Percentiles rank a stretch among this genome's conserved stretches.
Conservation (phyloP, 2,888 invertebrate species). For the Lobophora halterata region DNA sequence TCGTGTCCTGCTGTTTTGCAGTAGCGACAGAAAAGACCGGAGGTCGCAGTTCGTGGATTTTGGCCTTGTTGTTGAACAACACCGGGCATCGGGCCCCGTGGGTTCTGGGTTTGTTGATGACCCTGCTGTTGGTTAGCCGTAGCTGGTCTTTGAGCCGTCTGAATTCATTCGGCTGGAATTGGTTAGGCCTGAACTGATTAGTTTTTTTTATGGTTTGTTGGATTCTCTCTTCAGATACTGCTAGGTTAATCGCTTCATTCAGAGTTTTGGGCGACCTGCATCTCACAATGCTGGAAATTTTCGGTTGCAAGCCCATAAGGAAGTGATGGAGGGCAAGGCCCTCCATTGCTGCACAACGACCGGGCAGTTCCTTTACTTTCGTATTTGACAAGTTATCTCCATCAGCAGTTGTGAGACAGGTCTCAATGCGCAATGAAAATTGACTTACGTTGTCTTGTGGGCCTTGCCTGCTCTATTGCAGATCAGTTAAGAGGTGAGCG, state of each 20-base stretch:
- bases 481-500: constrained; percentile 30
- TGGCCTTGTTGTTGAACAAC: too few species aligned
- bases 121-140: too few species aligned
- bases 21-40: constrained; percentile 9
- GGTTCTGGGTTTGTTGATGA: too few species aligned
- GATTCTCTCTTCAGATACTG: constrained; percentile 11
- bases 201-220: constrained; percentile 10
- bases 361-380: constrained; percentile 20
- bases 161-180: neutral
- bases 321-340: constrained; percentile 11
- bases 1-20: constrained; percentile 10
- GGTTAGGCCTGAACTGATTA: neutral
- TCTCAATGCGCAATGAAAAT: constrained; percentile 30
- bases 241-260: constrained; percentile 16
- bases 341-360: constrained; percentile 28
- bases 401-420: constrained; percentile 33
- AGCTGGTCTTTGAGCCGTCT: neutral
- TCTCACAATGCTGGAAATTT: constrained; percentile 18
- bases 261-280: constrained; percentile 13
- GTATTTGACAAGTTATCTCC: constrained; percentile 27
- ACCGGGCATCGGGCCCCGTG: too few species aligned
- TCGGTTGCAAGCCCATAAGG: constrained; percentile 1
- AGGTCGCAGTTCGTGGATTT: neutral
- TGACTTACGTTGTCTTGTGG: constrained; percentile 28
- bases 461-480: constrained; percentile 30